Base-by-base conservation (phyloP, 2,113 vertebrate species). In the Gambusia holbrooki region DNA sequence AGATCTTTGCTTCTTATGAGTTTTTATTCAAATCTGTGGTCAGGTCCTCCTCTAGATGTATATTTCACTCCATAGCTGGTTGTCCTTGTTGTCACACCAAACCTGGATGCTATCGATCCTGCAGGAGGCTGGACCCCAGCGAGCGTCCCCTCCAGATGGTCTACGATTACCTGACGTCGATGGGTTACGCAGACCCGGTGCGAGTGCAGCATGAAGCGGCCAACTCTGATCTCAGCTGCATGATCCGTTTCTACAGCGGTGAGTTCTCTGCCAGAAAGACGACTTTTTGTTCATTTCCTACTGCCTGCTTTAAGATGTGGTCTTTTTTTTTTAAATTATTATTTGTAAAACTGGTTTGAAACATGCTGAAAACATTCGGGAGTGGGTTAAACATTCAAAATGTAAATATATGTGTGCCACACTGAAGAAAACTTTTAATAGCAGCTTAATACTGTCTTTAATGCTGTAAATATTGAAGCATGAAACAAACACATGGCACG, bases 221-320 rank as follows among this genome's bases (percentile, higher is more conserved):
- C 74, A 96, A 97, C 88, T 95, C 96, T 27, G 97, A 99, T 90
- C 96, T 99, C 74, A 96, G 97, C 95, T 99, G 97, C 89, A 96
- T 98, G 96, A 96, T 99, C 73, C 96, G 97, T 71, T 98, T 97
- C 92, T 98, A 96, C 92, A 96, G 95, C 65, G 97, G 97, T 98
- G 96, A 97, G 96, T 94, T 71, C 65, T 62, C 60, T 63, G 28
- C 4, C 42, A 29, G 5, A 1, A 54, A 10, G 33, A 68, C 33
- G n/a, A 76, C 60, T 69, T 76, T 42, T 13, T 14, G 14, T 48
- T 45, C 4, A 54, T 5, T 79, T 76, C 79, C 63, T 37, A 58
- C 32, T 35, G 37, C 62, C 62, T 79, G 81, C 69, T 78, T 22
- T 62, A 42, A 51, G 29, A 62, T 73, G 35, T 69, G 61, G 37